Conservation (phyloP, 1,140 invertebrate genomes). For the Cephus cinctus region DNA sequence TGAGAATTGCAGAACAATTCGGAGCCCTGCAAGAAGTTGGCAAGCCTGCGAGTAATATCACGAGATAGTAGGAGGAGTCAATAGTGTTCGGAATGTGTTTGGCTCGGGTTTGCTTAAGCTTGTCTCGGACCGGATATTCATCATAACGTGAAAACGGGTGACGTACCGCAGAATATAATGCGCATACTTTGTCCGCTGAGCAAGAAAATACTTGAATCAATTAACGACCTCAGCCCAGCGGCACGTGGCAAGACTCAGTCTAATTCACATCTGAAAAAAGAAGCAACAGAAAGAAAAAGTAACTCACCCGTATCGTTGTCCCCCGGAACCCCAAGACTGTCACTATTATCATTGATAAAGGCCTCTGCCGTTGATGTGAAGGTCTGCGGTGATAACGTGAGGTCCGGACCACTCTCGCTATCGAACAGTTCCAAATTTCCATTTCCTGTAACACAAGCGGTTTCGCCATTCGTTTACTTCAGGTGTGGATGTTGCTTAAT, state of each 20-base stretch:
- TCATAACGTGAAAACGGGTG: no score
- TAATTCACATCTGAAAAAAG: no score
- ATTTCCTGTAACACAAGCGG: constrained; percentile 53
- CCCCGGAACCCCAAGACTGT: constrained; percentile 62
- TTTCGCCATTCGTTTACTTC: no score
- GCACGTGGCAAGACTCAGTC: neutral
- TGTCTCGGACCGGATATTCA: no score
- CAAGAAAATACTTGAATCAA: neutral
- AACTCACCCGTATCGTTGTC: constrained; percentile 59
- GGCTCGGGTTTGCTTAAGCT: no score
- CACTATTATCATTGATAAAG: constrained; percentile 70
- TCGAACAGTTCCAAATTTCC: constrained; percentile 71
- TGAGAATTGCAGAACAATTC: constrained; percentile 20
- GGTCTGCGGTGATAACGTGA: constrained; percentile 69
- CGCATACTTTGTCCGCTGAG: no score
- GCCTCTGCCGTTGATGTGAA: constrained; percentile 67
- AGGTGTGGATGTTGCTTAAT: no score
- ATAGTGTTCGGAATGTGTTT: neutral
- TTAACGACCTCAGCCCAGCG: neutral
- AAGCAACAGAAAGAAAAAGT: neutral
- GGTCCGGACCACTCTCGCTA: constrained; percentile 67
- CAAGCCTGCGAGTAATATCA: constrained; percentile 5
- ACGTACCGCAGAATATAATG: no score
- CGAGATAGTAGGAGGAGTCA: neutral
- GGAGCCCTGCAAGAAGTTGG: constrained; percentile 16